Evolutionary conservation across 2,888 invertebrate species (phyloP), one percentile per base, ranked within the genome.

Genomic region (Unio delphinus): DNA sequence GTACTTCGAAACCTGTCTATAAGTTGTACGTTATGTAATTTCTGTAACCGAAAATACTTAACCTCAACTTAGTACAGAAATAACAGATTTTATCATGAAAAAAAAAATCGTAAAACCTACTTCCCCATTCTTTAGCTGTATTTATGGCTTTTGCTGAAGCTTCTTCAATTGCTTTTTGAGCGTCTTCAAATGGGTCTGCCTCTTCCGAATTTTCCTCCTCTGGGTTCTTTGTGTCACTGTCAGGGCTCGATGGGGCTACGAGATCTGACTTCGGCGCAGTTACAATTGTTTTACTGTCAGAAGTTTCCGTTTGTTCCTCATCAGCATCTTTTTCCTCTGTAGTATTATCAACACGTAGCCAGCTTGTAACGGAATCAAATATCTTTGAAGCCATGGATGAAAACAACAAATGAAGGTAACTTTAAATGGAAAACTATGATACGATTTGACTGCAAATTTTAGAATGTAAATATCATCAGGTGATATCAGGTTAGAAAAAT

Each of bases 71-170:
- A 7, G 34, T 34, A 45, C 45, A 45, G 3, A 45, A 45, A 45
- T 45, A 45, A 3, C 0, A 11, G 11, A 1, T 45, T 45, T 58
- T n/a, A 55, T n/a, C n/a, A 17, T 5, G 30, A 55, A 59, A 54
- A 30, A 30, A 23, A 45, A 45, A 45, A 45, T 11, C 45, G 11
- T 11, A 45, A 11, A 34, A 70, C 85, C 74, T 80, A 89, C 89
- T 86, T 80, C 89, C 89, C 88, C 87, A 89, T 77, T 88, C 87
- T 69, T 88, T 88, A 15, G 88, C 88, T 57, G 88, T 83, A 68
- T 80, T 85, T 20, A 88, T 76, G 3, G 89, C 89, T 73, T 87
- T 86, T n/a, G 83, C 81, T 55, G 88, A 87, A 58, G 85, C 86
- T 68, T 89, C 89, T 68, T 88, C 88, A 0, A 88, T 69, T 15